Percentiles rank a stretch among this genome's conserved stretches.
phyloP scores from a whole-genome alignment of 2,113 vertebrate species.

The Plecturocebus donacophilus region DNA sequence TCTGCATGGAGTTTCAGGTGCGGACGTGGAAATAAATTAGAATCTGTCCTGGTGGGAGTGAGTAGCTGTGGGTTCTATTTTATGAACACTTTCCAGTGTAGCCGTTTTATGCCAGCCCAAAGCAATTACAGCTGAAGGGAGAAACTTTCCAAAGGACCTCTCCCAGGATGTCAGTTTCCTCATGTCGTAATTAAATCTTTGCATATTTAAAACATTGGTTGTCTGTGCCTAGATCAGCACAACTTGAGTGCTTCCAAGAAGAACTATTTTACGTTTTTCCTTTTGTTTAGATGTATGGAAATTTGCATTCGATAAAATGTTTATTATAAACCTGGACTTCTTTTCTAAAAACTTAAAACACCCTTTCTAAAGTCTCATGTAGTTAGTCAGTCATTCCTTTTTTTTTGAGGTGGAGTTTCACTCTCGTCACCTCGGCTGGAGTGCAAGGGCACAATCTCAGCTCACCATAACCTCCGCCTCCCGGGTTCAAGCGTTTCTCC shows the following conservation, averaged over 20 bases:
- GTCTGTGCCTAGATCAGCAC: accelerated
- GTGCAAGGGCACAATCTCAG: no score
- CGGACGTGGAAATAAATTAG: neutral
- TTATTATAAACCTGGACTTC: neutral
- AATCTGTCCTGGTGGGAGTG: accelerated
- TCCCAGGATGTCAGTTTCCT: neutral
- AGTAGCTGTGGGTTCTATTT: accelerated
- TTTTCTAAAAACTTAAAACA: neutral
- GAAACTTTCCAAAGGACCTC: neutral
- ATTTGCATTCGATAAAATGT: neutral
- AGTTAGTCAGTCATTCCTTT: no score
- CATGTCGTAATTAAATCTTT: neutral
- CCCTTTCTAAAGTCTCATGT: neutral
- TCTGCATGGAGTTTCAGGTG: neutral
- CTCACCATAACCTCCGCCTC: no score
- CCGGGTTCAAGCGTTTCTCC: no score
- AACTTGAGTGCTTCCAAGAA: accelerated
- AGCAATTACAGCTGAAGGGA: neutral
- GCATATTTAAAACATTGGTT: neutral
- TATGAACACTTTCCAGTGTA: accelerated
- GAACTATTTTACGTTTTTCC: neutral
- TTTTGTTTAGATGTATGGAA: neutral
- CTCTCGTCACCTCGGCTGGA: no score
- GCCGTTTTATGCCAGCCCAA: neutral
- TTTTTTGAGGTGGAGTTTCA: no score